phyloP scores from a whole-genome alignment of 2,113 vertebrate genomes.

The Taxidea taxus region DNA sequence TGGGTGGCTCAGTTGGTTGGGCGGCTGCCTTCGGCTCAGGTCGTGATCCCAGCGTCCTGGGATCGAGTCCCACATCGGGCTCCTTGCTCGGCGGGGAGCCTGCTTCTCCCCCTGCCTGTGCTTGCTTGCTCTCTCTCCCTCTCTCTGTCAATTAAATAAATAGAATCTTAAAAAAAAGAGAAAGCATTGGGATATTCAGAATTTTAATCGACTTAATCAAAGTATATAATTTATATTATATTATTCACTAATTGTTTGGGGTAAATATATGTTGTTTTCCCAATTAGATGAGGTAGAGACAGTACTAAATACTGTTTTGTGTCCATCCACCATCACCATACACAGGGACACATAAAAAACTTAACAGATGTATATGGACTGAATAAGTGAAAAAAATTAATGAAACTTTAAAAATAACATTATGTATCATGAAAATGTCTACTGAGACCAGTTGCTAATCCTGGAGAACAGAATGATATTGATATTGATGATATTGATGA shows the following conservation, averaged over 20 bases:
- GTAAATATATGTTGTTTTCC: neutral
- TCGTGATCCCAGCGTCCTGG: too few species aligned
- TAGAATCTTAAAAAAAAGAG: too few species aligned
- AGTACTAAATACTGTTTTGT: neutral
- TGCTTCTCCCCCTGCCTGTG: too few species aligned
- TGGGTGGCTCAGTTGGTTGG: too few species aligned
- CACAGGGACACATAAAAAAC: neutral
- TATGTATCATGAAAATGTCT: neutral
- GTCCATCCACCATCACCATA: neutral
- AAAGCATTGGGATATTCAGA: too few species aligned
- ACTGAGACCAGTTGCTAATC: neutral
- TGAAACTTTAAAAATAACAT: neutral
- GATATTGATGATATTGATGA: neutral
- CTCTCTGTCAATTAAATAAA: too few species aligned
- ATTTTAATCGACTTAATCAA: neutral
- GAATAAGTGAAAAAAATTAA: neutral
- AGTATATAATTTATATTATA: neutral
- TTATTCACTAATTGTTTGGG: neutral
- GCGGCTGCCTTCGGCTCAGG: too few species aligned
- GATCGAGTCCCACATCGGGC: too few species aligned
- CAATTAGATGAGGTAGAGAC: neutral
- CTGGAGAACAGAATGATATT: neutral
- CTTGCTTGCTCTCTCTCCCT: too few species aligned
- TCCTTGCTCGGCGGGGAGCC: too few species aligned
- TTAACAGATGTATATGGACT: neutral